phyloP scores from a whole-genome alignment of 2,888 invertebrate species.

The Folsomia manolachei region DNA sequence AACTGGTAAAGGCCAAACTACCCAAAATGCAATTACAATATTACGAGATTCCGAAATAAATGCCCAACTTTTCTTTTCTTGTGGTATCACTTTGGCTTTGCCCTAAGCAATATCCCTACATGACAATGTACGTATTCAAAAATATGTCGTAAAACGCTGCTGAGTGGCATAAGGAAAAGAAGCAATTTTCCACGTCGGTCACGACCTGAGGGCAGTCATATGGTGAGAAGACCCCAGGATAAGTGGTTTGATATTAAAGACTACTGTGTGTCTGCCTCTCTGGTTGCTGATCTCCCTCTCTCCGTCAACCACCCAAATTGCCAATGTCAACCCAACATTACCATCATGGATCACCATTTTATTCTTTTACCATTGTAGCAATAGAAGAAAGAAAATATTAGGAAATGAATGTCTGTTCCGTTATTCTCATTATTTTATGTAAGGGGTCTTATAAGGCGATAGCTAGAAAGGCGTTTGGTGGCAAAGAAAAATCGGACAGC shows the following conservation, averaged over 20 bases:
- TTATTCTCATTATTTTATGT: constrained; percentile 12
- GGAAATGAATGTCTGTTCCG: no score
- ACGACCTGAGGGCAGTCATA: constrained; percentile 27
- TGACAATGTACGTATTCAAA: background rate
- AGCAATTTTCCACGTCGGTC: constrained; percentile 13
- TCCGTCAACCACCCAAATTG: background rate
- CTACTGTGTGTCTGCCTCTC: background rate
- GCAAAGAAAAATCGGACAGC: background rate
- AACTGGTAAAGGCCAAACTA: background rate
- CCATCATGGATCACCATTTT: constrained; percentile 13
- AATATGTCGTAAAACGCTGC: background rate
- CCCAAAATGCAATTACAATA: background rate
- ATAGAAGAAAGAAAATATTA: constrained; percentile 2
- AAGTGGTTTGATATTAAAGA: background rate
- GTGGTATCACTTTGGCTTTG: background rate
- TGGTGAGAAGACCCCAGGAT: constrained; percentile 9
- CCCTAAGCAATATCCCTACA: background rate
- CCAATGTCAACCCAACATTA: background rate
- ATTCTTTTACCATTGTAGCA: background rate
- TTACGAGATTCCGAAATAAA: background rate
- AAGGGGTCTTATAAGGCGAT: background rate
- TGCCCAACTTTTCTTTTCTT: background rate
- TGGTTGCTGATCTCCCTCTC: background rate
- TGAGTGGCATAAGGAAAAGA: background rate
- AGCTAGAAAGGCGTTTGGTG: background rate